Conservation (phyloP, 64 coral and sea anemone genomes). For the Montipora efflorescens region DNA sequence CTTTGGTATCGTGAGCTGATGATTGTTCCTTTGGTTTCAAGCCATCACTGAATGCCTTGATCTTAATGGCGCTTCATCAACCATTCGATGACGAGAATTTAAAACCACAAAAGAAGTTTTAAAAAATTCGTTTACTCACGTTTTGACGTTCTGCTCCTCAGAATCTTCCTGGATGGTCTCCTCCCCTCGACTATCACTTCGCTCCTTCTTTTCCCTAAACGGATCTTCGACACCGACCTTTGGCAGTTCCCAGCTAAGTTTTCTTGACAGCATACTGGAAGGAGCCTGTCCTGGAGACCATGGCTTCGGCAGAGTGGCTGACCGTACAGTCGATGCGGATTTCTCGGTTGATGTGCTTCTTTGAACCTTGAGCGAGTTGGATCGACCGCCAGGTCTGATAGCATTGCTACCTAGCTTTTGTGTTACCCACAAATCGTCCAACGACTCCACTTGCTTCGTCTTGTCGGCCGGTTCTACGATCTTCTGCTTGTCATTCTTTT, state of each 20-base stretch:
- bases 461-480: not conserved
- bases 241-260: slow-evolving; percentile 56
- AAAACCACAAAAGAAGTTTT: not conserved
- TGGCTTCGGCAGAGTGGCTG: slow-evolving; percentile 69
- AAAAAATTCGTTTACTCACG: not conserved
- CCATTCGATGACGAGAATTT: not conserved
- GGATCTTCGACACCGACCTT: not conserved
- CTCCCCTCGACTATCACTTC: not conserved
- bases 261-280: slow-evolving; percentile 40
- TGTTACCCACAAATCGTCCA: slow-evolving; percentile 29
- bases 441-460: not conserved
- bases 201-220: not conserved
- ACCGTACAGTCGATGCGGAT: not conserved
- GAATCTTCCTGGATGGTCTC: slow-evolving; percentile 13
- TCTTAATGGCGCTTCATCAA: not conserved
- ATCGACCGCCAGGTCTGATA: slow-evolving; percentile 33
- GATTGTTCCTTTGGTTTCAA: too few species aligned
- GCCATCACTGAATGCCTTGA: too few species aligned
- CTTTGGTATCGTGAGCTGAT: too few species aligned
- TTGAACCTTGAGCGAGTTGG: slow-evolving; percentile 24
- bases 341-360: slow-evolving; percentile 27
- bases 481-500: not conserved
- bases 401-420: not conserved
- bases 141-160: slow-evolving; percentile 9
- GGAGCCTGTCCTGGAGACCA: slow-evolving; percentile 47